Percentiles rank a stretch among this genome's conserved stretches.
These are phyloP conservation scores for Drosophila mauritiana DNA, from an alignment of 1,140 invertebrate genomes.

Conservation along the genomic window DNA sequence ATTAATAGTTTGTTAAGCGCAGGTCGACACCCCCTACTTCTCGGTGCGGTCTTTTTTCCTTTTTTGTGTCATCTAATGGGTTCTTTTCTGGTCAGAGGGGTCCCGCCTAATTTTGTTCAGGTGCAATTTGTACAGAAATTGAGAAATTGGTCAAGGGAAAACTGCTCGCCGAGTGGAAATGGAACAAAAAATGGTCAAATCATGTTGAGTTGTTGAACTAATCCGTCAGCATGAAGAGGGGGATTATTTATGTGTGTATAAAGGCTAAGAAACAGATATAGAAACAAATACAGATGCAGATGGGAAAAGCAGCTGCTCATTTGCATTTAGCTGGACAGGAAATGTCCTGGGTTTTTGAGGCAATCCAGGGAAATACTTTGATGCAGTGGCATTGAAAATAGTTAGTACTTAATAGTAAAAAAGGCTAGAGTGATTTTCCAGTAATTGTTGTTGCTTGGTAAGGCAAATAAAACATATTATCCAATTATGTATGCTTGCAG, in stretches of 20 bases:
- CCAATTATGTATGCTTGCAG: no score
- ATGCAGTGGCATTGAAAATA: no score
- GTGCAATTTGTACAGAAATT: conserved; percentile 71
- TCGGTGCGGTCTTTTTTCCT: conserved; percentile 33
- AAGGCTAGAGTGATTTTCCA: no score
- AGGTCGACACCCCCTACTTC: conserved; percentile 70
- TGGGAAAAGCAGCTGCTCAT: conserved; percentile 47
- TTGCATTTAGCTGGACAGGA: conserved; percentile 25
- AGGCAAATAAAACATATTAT: no score
- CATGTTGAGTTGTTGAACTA: conserved; percentile 78
- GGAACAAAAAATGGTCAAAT: conserved; percentile 71
- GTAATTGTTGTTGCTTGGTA: no score
- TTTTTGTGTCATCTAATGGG: conserved; percentile 73
- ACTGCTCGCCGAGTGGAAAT: background rate
- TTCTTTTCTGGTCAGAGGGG: conserved; percentile 20
- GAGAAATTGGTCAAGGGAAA: conserved; percentile 20
- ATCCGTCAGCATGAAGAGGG: conserved; percentile 73
- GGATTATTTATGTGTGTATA: conserved; percentile 50
- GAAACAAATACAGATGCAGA: conserved; percentile 30
- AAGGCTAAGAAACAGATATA: conserved; percentile 21
- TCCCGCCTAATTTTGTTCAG: conserved; percentile 77
- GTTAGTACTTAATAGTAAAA: no score
- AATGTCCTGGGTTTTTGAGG: conserved; percentile 4
- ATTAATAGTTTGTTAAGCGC: conserved; percentile 82
- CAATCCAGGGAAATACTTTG: conserved; percentile 5